phyloP scores from a whole-genome alignment of 35 echinoderm and acorn worm genomes.

The Apostichopus parvimensis region DNA sequence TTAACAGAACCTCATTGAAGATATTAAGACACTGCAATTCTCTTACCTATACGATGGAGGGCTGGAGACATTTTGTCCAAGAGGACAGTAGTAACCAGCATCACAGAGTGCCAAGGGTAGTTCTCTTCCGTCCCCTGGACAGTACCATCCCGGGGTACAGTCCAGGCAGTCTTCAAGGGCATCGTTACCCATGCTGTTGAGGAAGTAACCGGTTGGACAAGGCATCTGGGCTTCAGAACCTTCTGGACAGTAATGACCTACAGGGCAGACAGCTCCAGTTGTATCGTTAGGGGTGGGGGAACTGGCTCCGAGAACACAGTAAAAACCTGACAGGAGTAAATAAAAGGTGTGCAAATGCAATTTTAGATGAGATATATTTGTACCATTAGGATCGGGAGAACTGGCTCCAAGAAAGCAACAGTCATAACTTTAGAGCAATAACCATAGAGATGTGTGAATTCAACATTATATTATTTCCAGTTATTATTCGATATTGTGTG shows the following conservation, averaged over 20 bases:
- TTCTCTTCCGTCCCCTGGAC: slow-evolving; percentile 82
- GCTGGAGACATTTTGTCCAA: slow-evolving; percentile 86
- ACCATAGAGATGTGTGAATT: no score
- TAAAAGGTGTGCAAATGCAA: background rate
- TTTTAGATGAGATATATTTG: no score
- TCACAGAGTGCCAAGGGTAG: slow-evolving; percentile 70
- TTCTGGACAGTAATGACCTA: slow-evolving; percentile 89
- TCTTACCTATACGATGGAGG: slow-evolving; percentile 87
- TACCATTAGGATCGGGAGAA: background rate
- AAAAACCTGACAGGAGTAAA: slow-evolving; percentile 61
- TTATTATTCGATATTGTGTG: no score
- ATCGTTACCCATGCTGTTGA: slow-evolving; percentile 81
- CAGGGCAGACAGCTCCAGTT: slow-evolving; percentile 85
- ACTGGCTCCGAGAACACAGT: slow-evolving; percentile 70
- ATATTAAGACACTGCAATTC: no score
- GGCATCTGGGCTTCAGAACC: slow-evolving; percentile 60
- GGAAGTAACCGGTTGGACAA: slow-evolving; percentile 84
- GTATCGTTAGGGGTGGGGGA: slow-evolving; percentile 68
- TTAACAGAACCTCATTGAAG: no score
- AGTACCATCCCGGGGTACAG: slow-evolving; percentile 79
- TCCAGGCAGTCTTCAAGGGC: slow-evolving; percentile 69
- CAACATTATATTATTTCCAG: no score
- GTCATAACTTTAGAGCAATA: no score
- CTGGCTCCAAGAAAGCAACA: slow-evolving; percentile 36
- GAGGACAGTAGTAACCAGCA: slow-evolving; percentile 88